These are phyloP conservation scores for Pleuronectes platessa DNA, from an alignment of 2,113 vertebrate species.

Conservation along the genomic window DNA sequence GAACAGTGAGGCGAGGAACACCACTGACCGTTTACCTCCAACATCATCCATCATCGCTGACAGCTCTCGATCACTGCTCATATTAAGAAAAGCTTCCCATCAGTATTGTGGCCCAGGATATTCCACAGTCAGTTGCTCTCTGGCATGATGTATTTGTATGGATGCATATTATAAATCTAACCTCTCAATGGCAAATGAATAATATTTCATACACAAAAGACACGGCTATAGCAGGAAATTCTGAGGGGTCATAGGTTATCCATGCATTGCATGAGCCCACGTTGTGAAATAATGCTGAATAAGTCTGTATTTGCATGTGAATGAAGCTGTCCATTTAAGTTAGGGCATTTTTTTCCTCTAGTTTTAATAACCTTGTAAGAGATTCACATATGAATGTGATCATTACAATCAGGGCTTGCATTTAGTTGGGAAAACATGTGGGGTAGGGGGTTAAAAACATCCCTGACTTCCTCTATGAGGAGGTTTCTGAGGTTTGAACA, in stretches of 20 bases:
- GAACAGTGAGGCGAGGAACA: conserved; percentile 53
- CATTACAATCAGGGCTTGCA: not conserved
- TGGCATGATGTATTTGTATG: conserved; percentile 33
- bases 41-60: conserved; percentile 76
- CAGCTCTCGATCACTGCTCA: conserved; percentile 64
- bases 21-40: conserved; percentile 48
- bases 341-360: no score
- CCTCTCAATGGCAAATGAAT: not conserved
- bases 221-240: not conserved
- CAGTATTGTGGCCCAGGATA: conserved; percentile 34
- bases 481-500: not conserved
- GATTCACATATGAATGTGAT: not conserved
- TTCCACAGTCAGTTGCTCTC: conserved; percentile 42
- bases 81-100: conserved; percentile 1
- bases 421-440: not conserved
- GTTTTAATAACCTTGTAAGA: no score
- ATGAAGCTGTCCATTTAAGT: not conserved
- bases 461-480: not conserved
- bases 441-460: no score
- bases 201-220: conserved; percentile 2
- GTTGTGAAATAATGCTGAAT: not conserved
- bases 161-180: conserved; percentile 37
- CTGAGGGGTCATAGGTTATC: not conserved
- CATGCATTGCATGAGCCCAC: not conserved
- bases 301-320: not conserved